These are phyloP conservation scores for Scotopteryx bipunctaria DNA, from an alignment of 2,888 invertebrate species.

Conservation along the genomic window DNA sequence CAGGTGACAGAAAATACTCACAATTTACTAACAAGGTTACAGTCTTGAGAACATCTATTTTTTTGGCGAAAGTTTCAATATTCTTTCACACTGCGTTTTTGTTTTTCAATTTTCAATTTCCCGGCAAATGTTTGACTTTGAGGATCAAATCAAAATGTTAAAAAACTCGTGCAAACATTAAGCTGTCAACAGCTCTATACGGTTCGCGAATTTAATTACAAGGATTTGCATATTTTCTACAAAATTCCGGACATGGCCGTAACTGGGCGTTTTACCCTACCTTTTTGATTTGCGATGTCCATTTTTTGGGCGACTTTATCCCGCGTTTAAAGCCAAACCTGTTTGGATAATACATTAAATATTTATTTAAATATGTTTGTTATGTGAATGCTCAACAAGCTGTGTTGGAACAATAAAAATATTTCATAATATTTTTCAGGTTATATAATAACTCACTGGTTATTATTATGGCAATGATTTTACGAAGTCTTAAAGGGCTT, in stretches of 20 bases:
- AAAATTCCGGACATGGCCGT: conserved; percentile 48
- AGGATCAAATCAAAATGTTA: conserved; percentile 15
- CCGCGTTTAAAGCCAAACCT: conserved; percentile 32
- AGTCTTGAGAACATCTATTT: conserved; percentile 7
- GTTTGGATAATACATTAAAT: conserved; percentile 31
- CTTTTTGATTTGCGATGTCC: conserved; percentile 57
- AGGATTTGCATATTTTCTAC: conserved; percentile 68
- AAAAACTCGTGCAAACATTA: conserved; percentile 43
- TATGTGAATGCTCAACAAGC: background rate
- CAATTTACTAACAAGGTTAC: conserved; percentile 38
- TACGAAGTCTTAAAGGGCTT: background rate
- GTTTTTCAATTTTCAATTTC: conserved; percentile 7
- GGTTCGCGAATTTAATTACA: conserved; percentile 66
- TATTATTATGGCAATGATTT: no score
- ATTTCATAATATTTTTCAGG: background rate
- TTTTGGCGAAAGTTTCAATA: background rate
- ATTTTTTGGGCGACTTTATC: conserved; percentile 32
- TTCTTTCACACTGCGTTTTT: background rate
- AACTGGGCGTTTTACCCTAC: conserved; percentile 52
- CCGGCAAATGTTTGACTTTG: conserved; percentile 7
- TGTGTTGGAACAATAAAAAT: background rate
- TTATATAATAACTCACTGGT: background rate
- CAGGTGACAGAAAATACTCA: conserved; percentile 42
- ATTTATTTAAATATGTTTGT: conserved; percentile 17
- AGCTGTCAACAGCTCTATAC: conserved; percentile 59